A percentile compares a stretch with the other conserved stretches of the same genome.
Evolutionary conservation across 2,113 vertebrate genomes (phyloP).

Genomic region (Manacus vitellinus): DNA sequence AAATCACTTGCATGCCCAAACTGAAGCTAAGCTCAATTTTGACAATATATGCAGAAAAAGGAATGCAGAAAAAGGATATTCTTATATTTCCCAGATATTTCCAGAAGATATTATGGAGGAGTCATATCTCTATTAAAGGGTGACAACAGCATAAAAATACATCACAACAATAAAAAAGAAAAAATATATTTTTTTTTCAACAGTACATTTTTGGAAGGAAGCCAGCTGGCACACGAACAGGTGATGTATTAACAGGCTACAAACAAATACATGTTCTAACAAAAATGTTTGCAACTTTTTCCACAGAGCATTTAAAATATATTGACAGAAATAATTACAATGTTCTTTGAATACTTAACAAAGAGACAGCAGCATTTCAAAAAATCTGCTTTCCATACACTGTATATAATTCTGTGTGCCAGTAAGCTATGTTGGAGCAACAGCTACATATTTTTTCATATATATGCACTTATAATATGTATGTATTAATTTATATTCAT

Average conservation of each 20-base stretch:
- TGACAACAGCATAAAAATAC: not conserved
- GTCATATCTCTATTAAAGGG: not conserved
- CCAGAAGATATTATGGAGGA: not conserved
- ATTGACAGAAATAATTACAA: slow-evolving; percentile 15
- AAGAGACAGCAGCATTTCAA: not conserved
- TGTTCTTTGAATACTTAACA: not conserved
- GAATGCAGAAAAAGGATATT: not conserved
- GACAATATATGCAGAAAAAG: not conserved
- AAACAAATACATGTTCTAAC: slow-evolving; percentile 16
- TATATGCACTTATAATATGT: not conserved
- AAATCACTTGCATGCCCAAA: not conserved
- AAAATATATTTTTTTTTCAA: not conserved
- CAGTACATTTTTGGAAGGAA: not conserved
- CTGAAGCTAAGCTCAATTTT: slow-evolving; percentile 16
- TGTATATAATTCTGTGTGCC: not conserved
- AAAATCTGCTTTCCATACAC: not conserved
- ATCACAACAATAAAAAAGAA: not conserved
- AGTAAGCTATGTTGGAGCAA: not conserved
- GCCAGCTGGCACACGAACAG: slow-evolving; percentile 11
- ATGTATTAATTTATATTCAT: not conserved
- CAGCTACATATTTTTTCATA: not conserved
- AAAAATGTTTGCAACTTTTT: slow-evolving; percentile 14
- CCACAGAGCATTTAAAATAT: slow-evolving; percentile 11
- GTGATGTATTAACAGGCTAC: slow-evolving; percentile 25
- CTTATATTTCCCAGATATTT: not conserved